Conservation (phyloP, 2,113 vertebrate genomes). For the Dipodomys spectabilis region DNA sequence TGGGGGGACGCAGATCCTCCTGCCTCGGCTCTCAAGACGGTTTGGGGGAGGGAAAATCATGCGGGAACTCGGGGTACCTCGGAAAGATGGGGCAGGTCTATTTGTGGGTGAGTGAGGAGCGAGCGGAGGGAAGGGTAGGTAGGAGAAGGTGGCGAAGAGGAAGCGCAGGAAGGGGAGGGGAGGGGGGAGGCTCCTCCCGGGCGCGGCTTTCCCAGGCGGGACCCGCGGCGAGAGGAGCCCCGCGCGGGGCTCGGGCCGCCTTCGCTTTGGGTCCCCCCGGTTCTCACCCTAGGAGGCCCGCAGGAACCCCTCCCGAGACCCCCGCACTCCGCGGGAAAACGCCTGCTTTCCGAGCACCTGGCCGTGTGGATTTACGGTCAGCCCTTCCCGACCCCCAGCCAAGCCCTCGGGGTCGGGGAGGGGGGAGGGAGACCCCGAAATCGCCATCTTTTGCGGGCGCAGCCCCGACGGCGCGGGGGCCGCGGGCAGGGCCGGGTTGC, state of each 20-base stretch:
- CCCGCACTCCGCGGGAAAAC: neutral
- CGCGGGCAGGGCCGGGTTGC: neutral
- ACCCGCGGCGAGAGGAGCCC: neutral
- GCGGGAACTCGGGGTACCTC: neutral
- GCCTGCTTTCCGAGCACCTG: neutral
- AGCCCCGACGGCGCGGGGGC: neutral
- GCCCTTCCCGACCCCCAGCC: neutral
- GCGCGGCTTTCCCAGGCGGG: accelerated
- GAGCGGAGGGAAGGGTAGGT: neutral
- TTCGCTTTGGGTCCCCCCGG: neutral
- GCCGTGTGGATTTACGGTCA: neutral
- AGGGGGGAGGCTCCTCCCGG: neutral
- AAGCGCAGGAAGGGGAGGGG: neutral
- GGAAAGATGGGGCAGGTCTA: neutral
- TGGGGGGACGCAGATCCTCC: neutral
- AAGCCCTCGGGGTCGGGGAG: neutral
- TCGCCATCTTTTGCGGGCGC: accelerated
- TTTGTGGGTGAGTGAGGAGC: neutral
- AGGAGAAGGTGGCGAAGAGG: neutral
- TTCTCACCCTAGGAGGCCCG: neutral
- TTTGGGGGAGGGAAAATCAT: neutral
- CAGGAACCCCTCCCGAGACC: neutral
- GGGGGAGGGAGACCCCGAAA: too few relatives aligned
- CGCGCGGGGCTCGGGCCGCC: too few relatives aligned
- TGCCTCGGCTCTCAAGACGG: neutral